Evolutionary conservation across 2,888 invertebrate genomes (phyloP).

Genomic region (Venustoraphidia nigricollis): DNA sequence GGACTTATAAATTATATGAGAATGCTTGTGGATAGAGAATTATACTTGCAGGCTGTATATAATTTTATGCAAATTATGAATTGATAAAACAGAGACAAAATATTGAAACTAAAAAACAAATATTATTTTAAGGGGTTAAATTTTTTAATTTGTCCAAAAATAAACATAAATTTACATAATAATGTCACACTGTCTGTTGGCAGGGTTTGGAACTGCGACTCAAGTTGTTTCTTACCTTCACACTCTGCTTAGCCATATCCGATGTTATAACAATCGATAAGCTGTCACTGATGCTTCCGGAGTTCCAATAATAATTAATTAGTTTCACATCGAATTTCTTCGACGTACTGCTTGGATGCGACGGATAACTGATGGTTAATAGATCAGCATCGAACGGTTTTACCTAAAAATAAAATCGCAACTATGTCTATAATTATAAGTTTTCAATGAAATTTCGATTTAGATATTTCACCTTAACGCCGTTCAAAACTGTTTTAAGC

Average conservation of each 20-base stretch:
- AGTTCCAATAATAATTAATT: conserved; percentile 26
- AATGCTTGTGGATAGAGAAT: too few species aligned
- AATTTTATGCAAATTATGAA: too few species aligned
- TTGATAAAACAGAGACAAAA: too few species aligned
- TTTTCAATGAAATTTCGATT: background rate
- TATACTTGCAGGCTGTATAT: too few species aligned
- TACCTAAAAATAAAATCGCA: conserved; percentile 16
- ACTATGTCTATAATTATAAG: background rate
- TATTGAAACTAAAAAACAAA: too few species aligned
- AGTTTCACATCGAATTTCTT: conserved; percentile 20
- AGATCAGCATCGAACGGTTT: conserved; percentile 22
- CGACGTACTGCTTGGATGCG: conserved; percentile 13
- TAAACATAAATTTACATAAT: too few species aligned
- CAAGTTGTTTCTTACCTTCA: conserved; percentile 17
- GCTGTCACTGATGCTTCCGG: conserved; percentile 21
- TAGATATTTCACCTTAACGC: conserved; percentile 29
- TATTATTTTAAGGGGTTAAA: too few species aligned
- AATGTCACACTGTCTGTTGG: too few species aligned
- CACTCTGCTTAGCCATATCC: conserved; percentile 20
- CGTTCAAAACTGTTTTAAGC: conserved; percentile 36
- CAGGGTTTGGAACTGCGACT: too few species aligned
- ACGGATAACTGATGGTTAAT: conserved; percentile 17
- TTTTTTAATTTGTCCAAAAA: too few species aligned
- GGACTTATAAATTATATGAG: too few species aligned
- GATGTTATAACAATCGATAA: conserved; percentile 23